Evolutionary conservation across 2,113 vertebrate genomes (phyloP).

Genomic region (Sula dactylatra): DNA sequence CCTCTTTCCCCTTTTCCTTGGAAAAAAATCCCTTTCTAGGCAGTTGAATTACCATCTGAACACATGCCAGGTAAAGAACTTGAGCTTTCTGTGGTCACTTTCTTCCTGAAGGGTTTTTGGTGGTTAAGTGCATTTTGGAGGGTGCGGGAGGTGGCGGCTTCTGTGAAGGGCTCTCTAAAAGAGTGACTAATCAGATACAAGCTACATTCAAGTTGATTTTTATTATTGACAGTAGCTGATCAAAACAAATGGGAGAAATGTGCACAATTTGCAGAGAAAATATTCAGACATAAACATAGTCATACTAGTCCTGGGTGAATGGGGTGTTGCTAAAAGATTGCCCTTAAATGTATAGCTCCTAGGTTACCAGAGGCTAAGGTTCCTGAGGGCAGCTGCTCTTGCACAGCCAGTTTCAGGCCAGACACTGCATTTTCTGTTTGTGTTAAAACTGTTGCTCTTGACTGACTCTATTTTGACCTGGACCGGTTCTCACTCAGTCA

Average conservation of each 20-base stretch:
- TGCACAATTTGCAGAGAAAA: neutral
- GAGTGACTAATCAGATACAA: neutral
- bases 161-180: neutral
- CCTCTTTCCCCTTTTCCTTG: neutral
- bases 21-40: neutral
- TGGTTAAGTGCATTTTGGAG: neutral
- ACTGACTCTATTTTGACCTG: neutral
- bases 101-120: neutral
- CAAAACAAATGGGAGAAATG: neutral
- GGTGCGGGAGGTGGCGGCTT: too few species aligned
- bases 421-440: neutral
- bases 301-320: neutral
- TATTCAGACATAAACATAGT: neutral
- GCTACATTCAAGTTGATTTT: neutral
- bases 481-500: neutral
- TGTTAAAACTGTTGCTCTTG: neutral
- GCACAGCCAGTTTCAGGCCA: neutral
- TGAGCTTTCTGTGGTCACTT: neutral
- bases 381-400: neutral
- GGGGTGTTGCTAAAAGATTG: neutral
- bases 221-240: neutral
- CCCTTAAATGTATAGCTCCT: neutral
- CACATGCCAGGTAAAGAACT: neutral
- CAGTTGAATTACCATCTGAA: neutral
- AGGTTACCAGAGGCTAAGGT: neutral